Base-by-base conservation (phyloP, 2,888 invertebrate species). In the Sarcophaga caerulescens region DNA sequence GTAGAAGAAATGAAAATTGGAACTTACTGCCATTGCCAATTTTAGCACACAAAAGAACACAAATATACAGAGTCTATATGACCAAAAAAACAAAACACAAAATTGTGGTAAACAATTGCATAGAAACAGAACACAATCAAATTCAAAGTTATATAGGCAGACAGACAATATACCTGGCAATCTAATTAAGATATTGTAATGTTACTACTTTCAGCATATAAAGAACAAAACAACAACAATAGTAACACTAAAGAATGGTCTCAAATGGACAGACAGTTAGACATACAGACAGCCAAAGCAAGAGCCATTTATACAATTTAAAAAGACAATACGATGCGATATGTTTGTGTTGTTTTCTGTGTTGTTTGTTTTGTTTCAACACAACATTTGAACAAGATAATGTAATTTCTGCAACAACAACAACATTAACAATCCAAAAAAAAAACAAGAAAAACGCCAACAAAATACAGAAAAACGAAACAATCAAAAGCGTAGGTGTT, bases 401-500 rank as follows among this genome's bases (percentile, higher is more conserved):
- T 70, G 47, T 66, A 71, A 47, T 68, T 82, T 71, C 52, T 17
- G 12, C 60, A 71, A 82, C 14, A 63, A 8, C 60, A 60, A 8
- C n/a, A 60, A 70, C 52, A 47, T 4, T 11, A 52, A 17, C 12
- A 52, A 52, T 11, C 11, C 12, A 12, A 12, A 47, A 47, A 11
- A 47, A 47, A 11, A 47, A 47, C 47, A 14, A 47, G 2, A 47
- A 14, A 47, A 47, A 47, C 1, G 4, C 1, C 1, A 17, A 17
- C 12, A 52, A 52, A 17, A 17, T 12, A 14, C 12, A 52, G 17
- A 45, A 35, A 57, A 84, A 65, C 59, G 21, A 68, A 70, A 79
- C 70, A 66, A 84, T 84, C 69, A 80, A 80, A 80, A 84, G 84
- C 75, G 84, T 84, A 84, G 84, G 84, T 84, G 84, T 84, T 84